These are phyloP conservation scores for Esox lucius DNA, from an alignment of 2,797 vertebrate genomes.

Conservation along the genomic window DNA sequence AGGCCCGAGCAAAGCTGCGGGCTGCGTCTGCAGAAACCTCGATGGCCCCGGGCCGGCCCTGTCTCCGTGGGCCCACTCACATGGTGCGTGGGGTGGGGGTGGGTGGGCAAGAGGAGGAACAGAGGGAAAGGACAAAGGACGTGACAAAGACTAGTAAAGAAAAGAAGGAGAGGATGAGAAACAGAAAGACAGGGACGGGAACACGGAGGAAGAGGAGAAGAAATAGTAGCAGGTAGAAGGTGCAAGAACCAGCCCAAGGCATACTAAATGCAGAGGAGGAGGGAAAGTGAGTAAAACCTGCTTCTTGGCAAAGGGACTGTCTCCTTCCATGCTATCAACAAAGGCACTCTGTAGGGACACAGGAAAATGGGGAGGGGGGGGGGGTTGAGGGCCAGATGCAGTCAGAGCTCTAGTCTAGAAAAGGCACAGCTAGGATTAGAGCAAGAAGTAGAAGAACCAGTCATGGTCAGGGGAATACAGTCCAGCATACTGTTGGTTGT, in stretches of 20 bases:
- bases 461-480: not conserved
- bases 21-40: slow-evolving; percentile 6
- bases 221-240: not conserved
- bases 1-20: slow-evolving; percentile 7
- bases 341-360: slow-evolving; percentile 86
- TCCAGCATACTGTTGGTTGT: not conserved
- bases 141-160: not conserved
- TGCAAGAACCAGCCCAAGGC: slow-evolving; percentile 69
- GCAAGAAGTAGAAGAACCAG: not conserved
- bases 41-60: slow-evolving; percentile 21
- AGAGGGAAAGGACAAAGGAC: not conserved
- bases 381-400: slow-evolving; percentile 27
- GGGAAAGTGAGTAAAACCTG: slow-evolving; percentile 80
- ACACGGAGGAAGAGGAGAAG: not conserved
- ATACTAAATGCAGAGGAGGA: slow-evolving; percentile 70
- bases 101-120: not conserved
- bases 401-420: slow-evolving; percentile 14
- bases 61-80: not conserved
- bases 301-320: slow-evolving; percentile 85
- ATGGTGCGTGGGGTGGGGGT: not conserved
- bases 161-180: not conserved
- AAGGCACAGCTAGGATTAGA: slow-evolving; percentile 11
- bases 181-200: not conserved
- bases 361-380: slow-evolving; percentile 79
- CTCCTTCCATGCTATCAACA: slow-evolving; percentile 90